These are phyloP conservation scores for Leontopithecus rosalia DNA, from an alignment of 2,797 vertebrate genomes.

Conservation along the genomic window DNA sequence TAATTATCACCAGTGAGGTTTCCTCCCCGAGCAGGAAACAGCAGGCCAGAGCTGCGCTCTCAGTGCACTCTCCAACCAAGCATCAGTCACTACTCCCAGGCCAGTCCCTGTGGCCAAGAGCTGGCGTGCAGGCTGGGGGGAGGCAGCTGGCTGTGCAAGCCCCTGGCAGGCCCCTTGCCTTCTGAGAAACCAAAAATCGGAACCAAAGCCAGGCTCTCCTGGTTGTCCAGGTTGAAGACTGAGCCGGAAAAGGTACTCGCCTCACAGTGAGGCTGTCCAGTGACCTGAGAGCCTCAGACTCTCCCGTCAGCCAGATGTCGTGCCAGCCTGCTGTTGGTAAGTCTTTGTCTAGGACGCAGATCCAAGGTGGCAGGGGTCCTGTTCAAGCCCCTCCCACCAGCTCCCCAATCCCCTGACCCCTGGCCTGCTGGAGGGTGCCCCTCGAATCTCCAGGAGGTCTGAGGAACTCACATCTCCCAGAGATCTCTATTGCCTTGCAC, in stretches of 20 bases:
- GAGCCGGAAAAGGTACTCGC: background rate
- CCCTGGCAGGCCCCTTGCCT: background rate
- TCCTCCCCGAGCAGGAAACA: slow-evolving; percentile 69
- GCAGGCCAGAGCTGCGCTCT: background rate
- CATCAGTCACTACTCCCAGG: slow-evolving; percentile 10
- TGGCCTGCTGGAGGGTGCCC: background rate
- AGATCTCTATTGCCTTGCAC: too few species aligned
- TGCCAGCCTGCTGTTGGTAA: background rate
- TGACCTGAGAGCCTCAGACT: background rate
- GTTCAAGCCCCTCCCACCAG: too few species aligned
- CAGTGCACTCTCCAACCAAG: slow-evolving; percentile 13
- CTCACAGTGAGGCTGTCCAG: background rate
- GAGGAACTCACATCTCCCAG: background rate
- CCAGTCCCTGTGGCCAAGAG: background rate
- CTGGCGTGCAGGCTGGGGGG: background rate
- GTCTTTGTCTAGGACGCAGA: background rate
- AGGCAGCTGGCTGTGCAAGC: background rate
- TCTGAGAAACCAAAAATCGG: background rate
- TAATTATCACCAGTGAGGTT: slow-evolving; percentile 64
- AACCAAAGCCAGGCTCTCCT: background rate
- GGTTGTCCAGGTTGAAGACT: background rate
- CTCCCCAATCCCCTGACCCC: rapidly evolving
- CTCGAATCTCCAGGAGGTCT: background rate
- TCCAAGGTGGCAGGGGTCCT: background rate
- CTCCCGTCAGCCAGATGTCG: rapidly evolving